Base-by-base conservation (phyloP, 2,888 invertebrate species). In the Netelia melanura region DNA sequence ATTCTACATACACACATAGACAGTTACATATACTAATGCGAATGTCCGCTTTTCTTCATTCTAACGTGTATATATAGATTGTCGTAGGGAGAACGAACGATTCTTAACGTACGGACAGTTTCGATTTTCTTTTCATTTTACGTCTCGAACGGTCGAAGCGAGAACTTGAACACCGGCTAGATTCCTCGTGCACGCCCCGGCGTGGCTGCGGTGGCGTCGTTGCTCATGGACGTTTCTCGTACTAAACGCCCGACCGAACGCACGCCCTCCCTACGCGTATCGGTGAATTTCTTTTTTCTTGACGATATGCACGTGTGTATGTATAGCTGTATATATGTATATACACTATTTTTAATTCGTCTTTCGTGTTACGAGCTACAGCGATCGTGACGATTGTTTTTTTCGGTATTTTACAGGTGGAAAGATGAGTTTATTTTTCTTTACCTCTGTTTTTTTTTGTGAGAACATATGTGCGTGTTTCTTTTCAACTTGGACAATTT, bases 181-280 rank as follows among this genome's bases (percentile, higher is more conserved):
- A 25, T 38, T 56, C 64, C 71, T 86, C 88, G 79, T 87, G 94
- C 77, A 94, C 94, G 71, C 94, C 94, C 85, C 81, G 94, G 96
- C 91, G 94, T 95, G 94, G 94, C 94, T 93, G 80, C 83, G 83
- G 25, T 62, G 21, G 65, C 67, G 74, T 48, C 85, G 76, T 84
- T 62, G 30, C 65, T 71, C 54, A 17, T 71, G 79, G 65, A 58
- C 75, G 70, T 68, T 64, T 68, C 23, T 78, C 70, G 83, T 21
- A 72, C 72, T 77, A 71, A 23, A 25, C 64, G 14, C 74, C 74
- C 61, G 54, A 70, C 48, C 61, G 5, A 64, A 14, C 67, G 38
- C 48, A 21, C 48, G 21, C 23, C 23, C 44, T 38, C 21, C n/a
- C 56, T 61, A 44, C 67, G 48, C 61, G 54, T n/a, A 54, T 56